Conservation (phyloP, 1,140 invertebrate genomes). For the Drosophila jambulina region DNA sequence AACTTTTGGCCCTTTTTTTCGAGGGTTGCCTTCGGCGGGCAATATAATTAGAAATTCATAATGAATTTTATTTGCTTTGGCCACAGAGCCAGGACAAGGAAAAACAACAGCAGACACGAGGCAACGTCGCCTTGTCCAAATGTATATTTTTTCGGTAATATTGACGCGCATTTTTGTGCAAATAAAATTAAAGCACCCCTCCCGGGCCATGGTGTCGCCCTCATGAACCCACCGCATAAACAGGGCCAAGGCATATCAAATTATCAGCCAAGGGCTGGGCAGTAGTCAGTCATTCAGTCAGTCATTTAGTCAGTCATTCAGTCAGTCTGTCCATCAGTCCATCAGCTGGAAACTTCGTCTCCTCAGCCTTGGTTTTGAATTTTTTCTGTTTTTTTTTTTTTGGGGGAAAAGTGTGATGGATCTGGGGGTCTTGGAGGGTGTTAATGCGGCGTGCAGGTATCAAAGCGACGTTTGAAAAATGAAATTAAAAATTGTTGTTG, state of each 20-base stretch:
- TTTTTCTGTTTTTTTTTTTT: constrained; percentile 2
- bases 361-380: constrained; percentile 15
- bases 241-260: constrained; percentile 74
- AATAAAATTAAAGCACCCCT: constrained; percentile 79
- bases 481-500: constrained; percentile 80
- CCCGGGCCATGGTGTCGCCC: constrained; percentile 3
- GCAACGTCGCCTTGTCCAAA: constrained; percentile 58
- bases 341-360: constrained; percentile 12
- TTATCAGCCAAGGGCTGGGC: constrained; percentile 70
- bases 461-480: constrained; percentile 81
- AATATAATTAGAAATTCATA: constrained; percentile 84
- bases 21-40: constrained; percentile 46
- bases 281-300: constrained; percentile 46
- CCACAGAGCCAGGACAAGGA: constrained; percentile 42
- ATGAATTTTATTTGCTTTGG: constrained; percentile 84
- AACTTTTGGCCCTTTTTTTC: constrained; percentile 47
- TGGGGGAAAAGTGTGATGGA: constrained; percentile 18
- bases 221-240: constrained; percentile 38
- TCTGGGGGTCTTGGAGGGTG: constrained; percentile 47
- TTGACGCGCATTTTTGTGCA: constrained; percentile 78
- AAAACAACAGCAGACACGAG: constrained; percentile 40
- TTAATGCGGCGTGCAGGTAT: constrained; percentile 82
- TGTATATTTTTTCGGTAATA: constrained; percentile 61
- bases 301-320: constrained; percentile 46
- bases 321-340: constrained; percentile 32